phyloP scores from a whole-genome alignment of 2,797 vertebrate genomes.

The Scolopax bukidnonensis region DNA sequence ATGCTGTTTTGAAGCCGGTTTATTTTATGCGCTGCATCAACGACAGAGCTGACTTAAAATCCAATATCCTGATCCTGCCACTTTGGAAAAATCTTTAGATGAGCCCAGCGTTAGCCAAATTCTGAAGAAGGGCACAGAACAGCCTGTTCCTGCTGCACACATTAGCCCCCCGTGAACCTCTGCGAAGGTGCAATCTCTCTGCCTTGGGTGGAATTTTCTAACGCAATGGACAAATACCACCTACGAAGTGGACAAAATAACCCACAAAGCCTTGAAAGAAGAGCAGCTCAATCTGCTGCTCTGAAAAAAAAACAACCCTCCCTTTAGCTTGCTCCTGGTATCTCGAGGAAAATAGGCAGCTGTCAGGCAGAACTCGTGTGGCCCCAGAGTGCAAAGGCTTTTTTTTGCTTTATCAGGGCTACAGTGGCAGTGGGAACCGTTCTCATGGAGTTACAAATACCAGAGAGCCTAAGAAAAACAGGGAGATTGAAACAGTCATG shows the following conservation, averaged over 20 bases:
- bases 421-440: slow-evolving; percentile 60
- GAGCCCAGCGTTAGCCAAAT: not conserved
- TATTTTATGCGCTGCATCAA: not conserved
- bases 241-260: slow-evolving; percentile 32
- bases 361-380: slow-evolving; percentile 39
- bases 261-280: slow-evolving; percentile 24
- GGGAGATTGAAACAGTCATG: slow-evolving; percentile 64
- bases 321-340: not conserved
- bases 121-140: not conserved
- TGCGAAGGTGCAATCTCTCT: slow-evolving; percentile 16
- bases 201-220: slow-evolving; percentile 55
- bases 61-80: not conserved
- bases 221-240: slow-evolving; percentile 26
- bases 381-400: slow-evolving; percentile 57
- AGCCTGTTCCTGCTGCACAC: not conserved
- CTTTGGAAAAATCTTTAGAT: not conserved
- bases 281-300: slow-evolving; percentile 29
- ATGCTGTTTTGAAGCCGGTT: not conserved
- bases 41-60: not conserved
- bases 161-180: not conserved
- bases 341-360: slow-evolving; percentile 15
- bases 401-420: slow-evolving; percentile 60
- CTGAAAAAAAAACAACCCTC: not conserved
- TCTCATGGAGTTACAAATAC: slow-evolving; percentile 49
- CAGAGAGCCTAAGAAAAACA: slow-evolving; percentile 62